Evolutionary conservation across 2,888 invertebrate species (phyloP), one percentile per base, ranked within the genome.

Genomic region (Euspilapteryx auroguttella): DNA sequence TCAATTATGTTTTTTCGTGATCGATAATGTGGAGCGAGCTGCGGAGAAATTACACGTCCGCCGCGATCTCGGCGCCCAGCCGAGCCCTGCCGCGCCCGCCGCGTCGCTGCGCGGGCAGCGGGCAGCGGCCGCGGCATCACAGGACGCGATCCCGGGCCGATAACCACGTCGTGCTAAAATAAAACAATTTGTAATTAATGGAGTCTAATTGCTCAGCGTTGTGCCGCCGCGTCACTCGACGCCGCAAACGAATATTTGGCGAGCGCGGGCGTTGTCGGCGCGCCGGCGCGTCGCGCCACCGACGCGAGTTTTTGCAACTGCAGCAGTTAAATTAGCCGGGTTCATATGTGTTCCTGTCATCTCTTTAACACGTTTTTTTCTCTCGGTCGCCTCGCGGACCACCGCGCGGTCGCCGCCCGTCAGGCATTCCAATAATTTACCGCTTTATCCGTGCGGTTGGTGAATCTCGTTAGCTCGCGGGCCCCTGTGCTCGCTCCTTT

Each of bases 1-100:
- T 58, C 69, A 75, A 73, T 75, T 73, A 73, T 63, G 64, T 71
- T 73, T 71, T 69, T 68, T 59, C 59, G 51, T 58, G 61, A 65
- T 69, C 71, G 58, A 68, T 71, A 69, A 75, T 64, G 64, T 64
- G 62, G 55, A 59, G 51, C 58, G 63, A 62, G 59, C 62, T 64
- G 68, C 64, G 69, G 63, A 68, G 68, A 69, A 71, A 73, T 73
- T 71, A 71, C 55, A 68, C 44, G 61, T 64, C 55, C 51, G 55
- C 49, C 53, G 57, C 55, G 50, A 52, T 47, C 49, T 50, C 61
- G 58, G 64, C 65, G 63, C 64, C 53, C 57, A 56, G 49, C 45
- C 47, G 47, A 48, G 45, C 42, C 40, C 38, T 44, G 28, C 34
- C 29, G 30, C 30, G 36, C 38, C 42, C 44, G 42, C 44, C 32